Percentiles rank a stretch among this genome's conserved stretches.
Conservation (phyloP, 2,888 invertebrate species). For the Myopa tessellatipennis region DNA sequence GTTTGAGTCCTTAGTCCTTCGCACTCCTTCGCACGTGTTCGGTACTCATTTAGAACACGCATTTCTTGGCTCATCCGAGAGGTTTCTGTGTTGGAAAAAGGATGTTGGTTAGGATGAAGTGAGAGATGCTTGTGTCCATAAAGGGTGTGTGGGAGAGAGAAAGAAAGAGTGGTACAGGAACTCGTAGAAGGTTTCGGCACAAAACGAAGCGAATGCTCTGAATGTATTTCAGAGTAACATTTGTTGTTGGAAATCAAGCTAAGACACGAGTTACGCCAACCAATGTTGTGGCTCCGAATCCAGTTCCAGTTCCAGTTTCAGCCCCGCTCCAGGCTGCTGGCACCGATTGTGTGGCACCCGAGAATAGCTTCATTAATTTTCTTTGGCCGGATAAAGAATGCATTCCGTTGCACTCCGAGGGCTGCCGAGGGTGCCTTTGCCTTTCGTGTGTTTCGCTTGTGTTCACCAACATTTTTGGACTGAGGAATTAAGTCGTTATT, state of each 20-base stretch:
- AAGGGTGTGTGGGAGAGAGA: no score
- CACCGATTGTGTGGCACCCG: neutral
- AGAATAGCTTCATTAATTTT: neutral
- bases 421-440: no score
- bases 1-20: neutral
- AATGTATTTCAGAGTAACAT: constrained; percentile 45
- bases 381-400: neutral
- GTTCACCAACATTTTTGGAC: constrained; percentile 27
- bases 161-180: no score
- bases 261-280: constrained; percentile 48
- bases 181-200: no score
- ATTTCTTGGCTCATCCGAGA: neutral
- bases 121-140: no score
- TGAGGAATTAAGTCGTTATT: constrained; percentile 22
- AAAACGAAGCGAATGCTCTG: no score
- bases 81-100: no score
- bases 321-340: neutral
- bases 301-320: no score
- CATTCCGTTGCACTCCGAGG: neutral
- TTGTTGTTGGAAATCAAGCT: constrained; percentile 59
- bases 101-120: no score
- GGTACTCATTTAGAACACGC: neutral
- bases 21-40: no score
- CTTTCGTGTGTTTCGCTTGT: neutral
- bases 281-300: neutral